These are phyloP conservation scores for Amiota mariae DNA, from an alignment of 2,888 invertebrate genomes.

Conservation along the genomic window DNA sequence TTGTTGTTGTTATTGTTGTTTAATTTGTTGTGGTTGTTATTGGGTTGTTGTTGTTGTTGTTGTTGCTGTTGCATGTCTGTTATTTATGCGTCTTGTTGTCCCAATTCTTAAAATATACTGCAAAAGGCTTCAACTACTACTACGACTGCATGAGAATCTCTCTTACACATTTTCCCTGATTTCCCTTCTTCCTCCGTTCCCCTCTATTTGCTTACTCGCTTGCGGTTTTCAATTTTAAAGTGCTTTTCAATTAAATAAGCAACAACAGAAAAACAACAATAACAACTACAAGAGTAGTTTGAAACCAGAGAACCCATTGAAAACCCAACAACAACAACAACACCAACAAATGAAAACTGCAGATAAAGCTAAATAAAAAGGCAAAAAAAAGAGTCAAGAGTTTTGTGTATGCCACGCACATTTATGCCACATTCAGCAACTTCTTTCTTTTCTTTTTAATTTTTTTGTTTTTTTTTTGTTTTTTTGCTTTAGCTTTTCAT, in stretches of 20 bases:
- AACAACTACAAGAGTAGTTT: slow-evolving; percentile 53
- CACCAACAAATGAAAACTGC: slow-evolving; percentile 52
- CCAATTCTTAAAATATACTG: slow-evolving; percentile 57
- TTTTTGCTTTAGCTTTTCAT: neutral
- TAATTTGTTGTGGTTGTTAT: slow-evolving; percentile 30
- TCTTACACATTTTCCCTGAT: neutral
- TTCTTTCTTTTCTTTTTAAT: too few relatives aligned
- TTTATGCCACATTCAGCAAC: slow-evolving; percentile 27
- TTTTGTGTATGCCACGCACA: slow-evolving; percentile 17
- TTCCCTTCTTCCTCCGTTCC: too few relatives aligned
- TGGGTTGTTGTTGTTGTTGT: too few relatives aligned
- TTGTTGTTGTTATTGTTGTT: slow-evolving; percentile 14
- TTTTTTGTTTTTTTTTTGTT: neutral
- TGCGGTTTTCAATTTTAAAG: slow-evolving; percentile 45
- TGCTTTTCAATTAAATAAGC: slow-evolving; percentile 55
- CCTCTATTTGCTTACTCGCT: neutral
- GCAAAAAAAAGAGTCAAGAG: slow-evolving; percentile 36
- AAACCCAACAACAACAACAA: slow-evolving; percentile 41
- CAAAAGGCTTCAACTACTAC: slow-evolving; percentile 40
- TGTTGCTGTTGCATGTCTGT: slow-evolving; percentile 57
- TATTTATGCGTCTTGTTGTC: slow-evolving; percentile 66
- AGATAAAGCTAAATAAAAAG: slow-evolving; percentile 48
- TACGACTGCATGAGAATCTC: neutral
- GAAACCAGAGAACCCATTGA: slow-evolving; percentile 46
- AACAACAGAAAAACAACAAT: slow-evolving; percentile 41